Evolutionary conservation across 2,888 invertebrate species (phyloP).

Genomic region (Drosophila rellima): DNA sequence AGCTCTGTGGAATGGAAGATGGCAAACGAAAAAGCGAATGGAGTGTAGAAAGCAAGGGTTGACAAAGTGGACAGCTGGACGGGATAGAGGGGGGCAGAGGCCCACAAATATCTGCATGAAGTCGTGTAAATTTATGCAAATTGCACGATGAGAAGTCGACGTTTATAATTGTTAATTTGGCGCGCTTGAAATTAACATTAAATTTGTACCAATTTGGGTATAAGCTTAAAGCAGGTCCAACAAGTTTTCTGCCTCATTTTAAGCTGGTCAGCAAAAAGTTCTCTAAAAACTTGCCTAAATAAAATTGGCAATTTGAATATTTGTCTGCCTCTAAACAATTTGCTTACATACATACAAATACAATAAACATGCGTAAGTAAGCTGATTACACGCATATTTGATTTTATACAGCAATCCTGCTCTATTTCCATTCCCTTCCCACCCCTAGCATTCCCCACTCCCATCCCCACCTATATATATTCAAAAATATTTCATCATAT

Average conservation of each 20-base stretch:
- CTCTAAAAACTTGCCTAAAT: conserved; percentile 36
- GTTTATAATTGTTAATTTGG: conserved; percentile 57
- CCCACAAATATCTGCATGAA: conserved; percentile 31
- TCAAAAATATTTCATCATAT: conserved; percentile 57
- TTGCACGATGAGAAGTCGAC: conserved; percentile 45
- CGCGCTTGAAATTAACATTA: conserved; percentile 43
- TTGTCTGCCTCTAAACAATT: conserved; percentile 33
- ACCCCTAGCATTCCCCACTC: not conserved
- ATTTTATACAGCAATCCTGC: conserved; percentile 50
- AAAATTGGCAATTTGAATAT: conserved; percentile 49
- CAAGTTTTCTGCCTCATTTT: conserved; percentile 1
- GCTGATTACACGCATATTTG: conserved; percentile 83
- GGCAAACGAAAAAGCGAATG: conserved; percentile 1
- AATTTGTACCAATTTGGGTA: conserved; percentile 31
- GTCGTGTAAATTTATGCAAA: conserved; percentile 64
- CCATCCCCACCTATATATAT: conserved; percentile 25
- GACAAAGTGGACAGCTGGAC: not conserved
- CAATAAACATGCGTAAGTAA: conserved; percentile 81
- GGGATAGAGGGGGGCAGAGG: not conserved
- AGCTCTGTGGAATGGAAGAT: conserved; percentile 31
- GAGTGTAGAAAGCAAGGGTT: conserved; percentile 11
- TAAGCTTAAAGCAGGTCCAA: conserved; percentile 19
- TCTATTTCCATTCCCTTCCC: conserved; percentile 16
- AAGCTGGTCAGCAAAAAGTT: conserved; percentile 32
- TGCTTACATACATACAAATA: conserved; percentile 42